Base-by-base conservation (phyloP, 2,888 invertebrate species). In the Gryllus longicercus region DNA sequence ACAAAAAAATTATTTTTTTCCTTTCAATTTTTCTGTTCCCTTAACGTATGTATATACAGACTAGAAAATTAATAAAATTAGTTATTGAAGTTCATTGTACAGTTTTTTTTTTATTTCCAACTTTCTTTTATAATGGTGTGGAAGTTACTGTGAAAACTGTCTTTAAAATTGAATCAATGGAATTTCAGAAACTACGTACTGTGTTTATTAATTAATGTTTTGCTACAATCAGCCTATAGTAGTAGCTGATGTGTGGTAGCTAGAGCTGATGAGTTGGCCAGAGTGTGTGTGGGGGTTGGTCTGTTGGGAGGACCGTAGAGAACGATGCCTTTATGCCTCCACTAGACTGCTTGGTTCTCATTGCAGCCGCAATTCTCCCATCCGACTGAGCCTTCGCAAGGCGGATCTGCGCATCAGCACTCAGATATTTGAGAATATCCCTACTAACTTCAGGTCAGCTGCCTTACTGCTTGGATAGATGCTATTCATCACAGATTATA, bases 291-390 rank as follows among this genome's bases (percentile, higher is more conserved):
- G 63, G 14, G 63, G 63, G 63, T 63, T 63, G 63, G 63, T 63
- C 63, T 63, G 63, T 63, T 63, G n/a, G n/a, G 63, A 63, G 63
- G 63, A 63, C 63, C 63, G n/a, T 63, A 63, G 63, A 63, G 63
- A 63, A 8, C 63, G 5, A 4, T 63, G 63, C 63, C 63, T 63
- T 18, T 63, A 63, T 63, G 63, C 63, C 63, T 18, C 38, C 63
- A 16, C 63, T 63, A 14, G 63, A 63, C 14, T 51, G 80, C 80
- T 80, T 80, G 76, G 74, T 81, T 82, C 79, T 78, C 79, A 51
- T 82, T 87, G 87, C 93, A 95, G 94, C 91, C 94, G 94, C 89
- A 94, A 93, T 91, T 94, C 94, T 89, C 93, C 94, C 85, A 93
- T 91, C 89, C 90, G 94, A 88, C 90, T 94, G 88, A 94, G 94